phyloP scores from a whole-genome alignment of 2,113 vertebrate genomes.

The Suricata suricatta region DNA sequence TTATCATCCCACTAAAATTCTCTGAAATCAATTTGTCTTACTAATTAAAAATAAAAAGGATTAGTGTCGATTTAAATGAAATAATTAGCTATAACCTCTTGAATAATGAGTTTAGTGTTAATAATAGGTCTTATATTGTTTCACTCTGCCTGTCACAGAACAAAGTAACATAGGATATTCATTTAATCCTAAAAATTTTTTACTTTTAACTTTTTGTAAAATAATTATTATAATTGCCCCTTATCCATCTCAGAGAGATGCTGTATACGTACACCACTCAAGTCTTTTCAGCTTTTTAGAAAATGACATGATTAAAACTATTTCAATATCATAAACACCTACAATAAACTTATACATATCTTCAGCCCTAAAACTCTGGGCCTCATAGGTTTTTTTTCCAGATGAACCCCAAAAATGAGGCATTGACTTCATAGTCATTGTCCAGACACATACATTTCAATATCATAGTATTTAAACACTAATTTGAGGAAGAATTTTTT shows the following conservation, averaged over 20 bases:
- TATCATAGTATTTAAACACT: not conserved
- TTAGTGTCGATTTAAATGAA: not conserved
- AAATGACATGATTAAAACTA: not conserved
- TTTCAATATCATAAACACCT: not conserved
- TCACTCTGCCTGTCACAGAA: not conserved
- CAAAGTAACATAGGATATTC: not conserved
- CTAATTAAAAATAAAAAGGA: conserved; percentile 11
- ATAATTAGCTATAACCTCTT: not conserved
- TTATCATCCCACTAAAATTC: not conserved
- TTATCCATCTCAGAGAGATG: not conserved
- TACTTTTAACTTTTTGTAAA: not conserved
- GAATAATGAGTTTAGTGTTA: not conserved
- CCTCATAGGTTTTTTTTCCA: not conserved
- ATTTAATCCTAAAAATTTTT: not conserved
- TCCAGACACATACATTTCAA: not conserved
- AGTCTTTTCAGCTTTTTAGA: not conserved
- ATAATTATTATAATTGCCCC: not conserved
- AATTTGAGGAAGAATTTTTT: not conserved
- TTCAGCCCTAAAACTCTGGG: not conserved
- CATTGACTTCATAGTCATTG: not conserved
- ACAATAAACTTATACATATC: not conserved
- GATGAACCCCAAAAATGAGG: not conserved
- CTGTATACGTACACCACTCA: not conserved
- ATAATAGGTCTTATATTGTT: not conserved
- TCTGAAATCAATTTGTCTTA: not conserved